Evolutionary conservation across 1,140 invertebrate genomes (phyloP).

Genomic region (Gryllus bimaculatus): DNA sequence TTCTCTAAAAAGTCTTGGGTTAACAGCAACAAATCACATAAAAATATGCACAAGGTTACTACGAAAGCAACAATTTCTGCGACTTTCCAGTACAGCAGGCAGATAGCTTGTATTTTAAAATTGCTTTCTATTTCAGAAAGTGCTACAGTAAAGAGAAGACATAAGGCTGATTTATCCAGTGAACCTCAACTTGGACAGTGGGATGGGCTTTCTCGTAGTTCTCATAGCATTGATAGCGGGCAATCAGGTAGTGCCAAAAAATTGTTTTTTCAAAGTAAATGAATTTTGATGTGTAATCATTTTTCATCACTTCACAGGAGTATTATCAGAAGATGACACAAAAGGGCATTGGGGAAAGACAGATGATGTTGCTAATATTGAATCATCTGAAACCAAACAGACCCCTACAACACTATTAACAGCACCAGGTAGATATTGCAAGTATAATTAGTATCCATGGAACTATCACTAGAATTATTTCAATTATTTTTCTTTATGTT

Average conservation of each 20-base stretch:
- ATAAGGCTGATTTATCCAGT: not conserved
- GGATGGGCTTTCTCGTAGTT: slow-evolving; percentile 10
- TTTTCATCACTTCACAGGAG: not conserved
- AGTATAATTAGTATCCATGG: too few species aligned
- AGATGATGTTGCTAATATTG: not conserved
- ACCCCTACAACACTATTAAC: too few species aligned
- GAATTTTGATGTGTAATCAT: slow-evolving; percentile 2
- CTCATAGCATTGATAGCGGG: slow-evolving; percentile 13
- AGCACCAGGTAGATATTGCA: too few species aligned
- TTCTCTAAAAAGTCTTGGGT: too few species aligned
- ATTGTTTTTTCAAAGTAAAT: slow-evolving; percentile 6
- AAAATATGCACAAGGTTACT: too few species aligned
- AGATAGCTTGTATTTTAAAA: too few species aligned
- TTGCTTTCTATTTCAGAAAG: slow-evolving; percentile 1
- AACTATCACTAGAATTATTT: not conserved
- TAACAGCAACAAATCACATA: too few species aligned
- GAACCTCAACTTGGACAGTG: not conserved
- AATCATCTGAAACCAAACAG: not conserved
- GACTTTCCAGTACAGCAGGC: too few species aligned
- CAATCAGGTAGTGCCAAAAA: slow-evolving; percentile 14
- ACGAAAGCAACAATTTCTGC: too few species aligned
- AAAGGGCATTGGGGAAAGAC: not conserved
- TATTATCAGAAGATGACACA: slow-evolving; percentile 1
- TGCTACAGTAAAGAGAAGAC: slow-evolving; percentile 16
- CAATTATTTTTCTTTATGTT: not conserved